Evolutionary conservation across 2,888 invertebrate species (phyloP), one percentile per base, ranked within the genome.

Genomic region (Pyrrhosoma nymphula): DNA sequence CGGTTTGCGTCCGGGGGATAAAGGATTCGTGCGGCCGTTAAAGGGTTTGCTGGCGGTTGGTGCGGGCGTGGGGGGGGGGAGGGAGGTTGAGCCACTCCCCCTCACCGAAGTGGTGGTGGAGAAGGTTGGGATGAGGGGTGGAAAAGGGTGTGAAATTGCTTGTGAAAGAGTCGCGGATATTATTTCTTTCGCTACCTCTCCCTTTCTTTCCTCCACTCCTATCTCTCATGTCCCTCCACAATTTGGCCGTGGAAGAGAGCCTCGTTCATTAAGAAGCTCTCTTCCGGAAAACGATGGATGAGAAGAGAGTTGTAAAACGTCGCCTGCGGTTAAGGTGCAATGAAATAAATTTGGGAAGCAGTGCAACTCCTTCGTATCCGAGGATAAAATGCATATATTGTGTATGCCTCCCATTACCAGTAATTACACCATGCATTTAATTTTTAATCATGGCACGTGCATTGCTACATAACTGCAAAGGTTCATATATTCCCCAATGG

Each of bases 11-110:
- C 69, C 93, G 93, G 93, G 82, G 69, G 56, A 60, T 55, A 89
- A 89, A 56, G 89, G 89, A 89, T 89, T 89, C 89, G 89, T 89
- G 89, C 89, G 89, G 89, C 89, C 56, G n/a, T 55, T 56, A 35
- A 89, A 56, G 16, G 82, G 69, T 8, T 47, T 4, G 47, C 47
- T 4, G 26, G 23, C n/a, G n/a, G n/a, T n/a, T n/a, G n/a, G n/a
- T n/a, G n/a, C 26, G 35, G 82, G 30, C 6, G 35, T 35, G 35
- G 35, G 69, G 8, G 4, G 3, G 26, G 0, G 10, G 8, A 0
- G 3, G 26, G 0, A 4, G 35, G 30, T 18, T 16, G 16, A 35
- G 23, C 12, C 82, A 35, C 14, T 35, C 12, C 75, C 47, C 12
- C 30, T 30, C 30, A n/a, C 14, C n/a, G 16, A 14, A 82, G 82